Evolutionary conservation across 2,888 invertebrate species (phyloP), one percentile per base, ranked within the genome.

Genomic region (Pogonocherus hispidulus): DNA sequence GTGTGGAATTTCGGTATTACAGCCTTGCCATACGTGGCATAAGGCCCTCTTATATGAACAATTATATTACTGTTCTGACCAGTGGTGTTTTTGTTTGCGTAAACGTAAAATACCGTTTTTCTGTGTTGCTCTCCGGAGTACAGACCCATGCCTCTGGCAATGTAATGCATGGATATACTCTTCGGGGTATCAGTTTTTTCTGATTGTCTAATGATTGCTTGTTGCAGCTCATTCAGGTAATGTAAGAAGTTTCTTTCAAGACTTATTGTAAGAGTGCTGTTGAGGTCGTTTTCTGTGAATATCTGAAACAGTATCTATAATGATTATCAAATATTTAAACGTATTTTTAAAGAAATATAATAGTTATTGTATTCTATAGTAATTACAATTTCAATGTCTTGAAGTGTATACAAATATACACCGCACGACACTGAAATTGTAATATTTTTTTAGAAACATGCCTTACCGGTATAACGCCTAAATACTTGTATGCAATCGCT

Each of bases 91-190:
- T 71, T 71, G 67, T 82, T 81, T 0, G 81, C 78, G 76, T 90
- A 91, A 67, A 91, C 84, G 82, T 89, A 90, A 79, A 91, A 90
- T 54, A 85, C 82, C 60, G 88, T 86, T 81, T 87, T 88, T 69
- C 87, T 87, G 66, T 88, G 85, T 55, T 89, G 85, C 81, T 89
- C 89, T 22, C 89, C 89, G 35, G 89, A 88, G 35, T 87, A 84
- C 18, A 91, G 81, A 0, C 91, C 91, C 81, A 90, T 89, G 8
- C 91, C 91, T 80, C 88, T 86, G 0, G 89, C 90, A 1, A 89
- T 85, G 77, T 90, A 90, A 75, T 88, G 87, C 2, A 88, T 83
- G 6, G 88, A 74, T 23, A 78, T 72, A 20, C 71, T 54, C 5
- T 65, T 67, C 3, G 69, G 66, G 2, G 64, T 46, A 6, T 76